These are phyloP conservation scores for Chrysomela aeneicollis DNA, from an alignment of 2,888 invertebrate species.

Conservation along the genomic window DNA sequence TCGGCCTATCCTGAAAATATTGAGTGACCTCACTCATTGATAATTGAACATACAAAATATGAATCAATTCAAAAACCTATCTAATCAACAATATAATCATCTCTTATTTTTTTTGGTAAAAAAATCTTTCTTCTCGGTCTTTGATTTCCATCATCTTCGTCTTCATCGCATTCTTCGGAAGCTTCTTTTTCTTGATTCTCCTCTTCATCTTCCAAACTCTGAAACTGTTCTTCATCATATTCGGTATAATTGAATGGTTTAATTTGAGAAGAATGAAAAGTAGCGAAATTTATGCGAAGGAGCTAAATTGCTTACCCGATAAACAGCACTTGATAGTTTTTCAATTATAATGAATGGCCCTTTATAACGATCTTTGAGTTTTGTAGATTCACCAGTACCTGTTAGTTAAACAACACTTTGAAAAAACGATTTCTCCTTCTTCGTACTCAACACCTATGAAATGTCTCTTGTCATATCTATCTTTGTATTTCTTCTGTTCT, in stretches of 20 bases:
- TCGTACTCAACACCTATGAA: slow-evolving; percentile 13
- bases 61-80: too few relatives aligned
- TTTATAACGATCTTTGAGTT: slow-evolving; percentile 12
- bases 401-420: neutral
- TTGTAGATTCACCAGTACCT: slow-evolving; percentile 17
- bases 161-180: neutral
- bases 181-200: too few relatives aligned
- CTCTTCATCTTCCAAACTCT: neutral
- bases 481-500: neutral
- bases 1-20: too few relatives aligned
- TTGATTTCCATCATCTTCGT: neutral
- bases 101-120: too few relatives aligned
- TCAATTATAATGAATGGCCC: slow-evolving; percentile 12
- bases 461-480: slow-evolving; percentile 6
- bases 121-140: neutral
- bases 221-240: too few relatives aligned
- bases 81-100: too few relatives aligned
- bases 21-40: too few relatives aligned
- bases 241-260: neutral
- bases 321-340: slow-evolving; percentile 14
- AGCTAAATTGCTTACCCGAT: neutral
- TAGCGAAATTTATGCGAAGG: neutral
- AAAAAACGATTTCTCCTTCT: slow-evolving; percentile 13
- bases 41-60: too few relatives aligned
- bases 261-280: slow-evolving; percentile 6